A percentile compares a stretch with the other conserved stretches of the same genome.
Conservation (phyloP, 2,797 vertebrate species). For the Prunella strophiata region DNA sequence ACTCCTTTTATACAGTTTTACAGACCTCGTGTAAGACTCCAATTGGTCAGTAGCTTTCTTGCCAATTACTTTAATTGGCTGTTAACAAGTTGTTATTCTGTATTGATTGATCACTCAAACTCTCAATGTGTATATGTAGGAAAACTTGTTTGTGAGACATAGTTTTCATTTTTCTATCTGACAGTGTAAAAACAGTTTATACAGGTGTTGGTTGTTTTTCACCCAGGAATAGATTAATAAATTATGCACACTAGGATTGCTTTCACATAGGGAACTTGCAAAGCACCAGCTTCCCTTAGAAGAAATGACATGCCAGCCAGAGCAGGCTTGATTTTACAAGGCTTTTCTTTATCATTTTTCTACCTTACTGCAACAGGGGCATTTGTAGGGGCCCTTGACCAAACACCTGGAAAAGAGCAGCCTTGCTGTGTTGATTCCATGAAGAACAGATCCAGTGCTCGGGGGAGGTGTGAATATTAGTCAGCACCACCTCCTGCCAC, state of each 20-base stretch:
- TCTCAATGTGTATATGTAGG: accelerated
- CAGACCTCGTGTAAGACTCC: not conserved
- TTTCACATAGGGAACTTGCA: not conserved
- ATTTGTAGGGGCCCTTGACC: not conserved
- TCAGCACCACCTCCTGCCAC: accelerated
- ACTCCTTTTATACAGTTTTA: not conserved
- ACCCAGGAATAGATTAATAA: not conserved
- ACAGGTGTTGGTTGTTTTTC: not conserved
- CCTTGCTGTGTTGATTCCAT: accelerated
- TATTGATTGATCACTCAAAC: not conserved
- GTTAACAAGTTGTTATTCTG: not conserved
- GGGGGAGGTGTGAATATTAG: accelerated
- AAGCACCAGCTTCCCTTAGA: not conserved
- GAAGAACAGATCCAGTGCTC: accelerated
- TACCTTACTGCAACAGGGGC: not conserved
- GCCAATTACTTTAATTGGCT: not conserved
- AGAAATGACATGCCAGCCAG: not conserved
- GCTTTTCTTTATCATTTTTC: not conserved
- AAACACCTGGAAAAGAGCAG: not conserved
- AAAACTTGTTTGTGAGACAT: not conserved
- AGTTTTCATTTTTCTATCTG: not conserved
- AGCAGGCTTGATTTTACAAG: not conserved
- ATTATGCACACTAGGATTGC: not conserved
- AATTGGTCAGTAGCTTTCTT: not conserved
- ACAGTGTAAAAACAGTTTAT: not conserved